Percentiles rank a stretch among this genome's conserved stretches.
Conservation (phyloP, 2,113 vertebrate genomes). For the Fregata magnificens region DNA sequence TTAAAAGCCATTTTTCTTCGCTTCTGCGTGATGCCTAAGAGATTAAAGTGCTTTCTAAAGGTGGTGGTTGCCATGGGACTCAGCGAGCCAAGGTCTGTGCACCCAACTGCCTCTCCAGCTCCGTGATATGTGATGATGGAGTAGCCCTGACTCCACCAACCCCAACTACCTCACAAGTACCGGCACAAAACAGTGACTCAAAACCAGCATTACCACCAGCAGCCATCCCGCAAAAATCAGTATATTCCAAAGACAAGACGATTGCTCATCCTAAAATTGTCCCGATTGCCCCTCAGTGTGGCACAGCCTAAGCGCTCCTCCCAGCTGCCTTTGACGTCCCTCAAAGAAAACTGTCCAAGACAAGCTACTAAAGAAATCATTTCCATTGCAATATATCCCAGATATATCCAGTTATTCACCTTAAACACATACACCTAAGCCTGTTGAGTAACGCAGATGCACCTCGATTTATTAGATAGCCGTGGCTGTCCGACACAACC, state of each 20-base stretch:
- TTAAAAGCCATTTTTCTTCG: neutral
- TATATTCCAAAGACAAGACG: neutral
- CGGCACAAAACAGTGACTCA: neutral
- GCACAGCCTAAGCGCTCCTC: neutral
- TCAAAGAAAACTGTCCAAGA: neutral
- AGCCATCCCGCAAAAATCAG: neutral
- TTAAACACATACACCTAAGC: neutral
- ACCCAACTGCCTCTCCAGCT: neutral
- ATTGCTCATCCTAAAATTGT: neutral
- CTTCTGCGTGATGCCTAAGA: rapidly evolving
- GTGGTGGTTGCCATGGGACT: neutral
- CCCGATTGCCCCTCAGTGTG: rapidly evolving
- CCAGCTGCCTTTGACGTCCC: neutral
- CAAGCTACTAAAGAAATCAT: neutral
- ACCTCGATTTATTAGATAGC: rapidly evolving
- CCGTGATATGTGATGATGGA: rapidly evolving
- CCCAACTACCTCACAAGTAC: neutral
- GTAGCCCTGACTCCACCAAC: neutral
- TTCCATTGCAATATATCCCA: neutral
- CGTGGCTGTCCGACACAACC: neutral
- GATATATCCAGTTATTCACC: neutral
- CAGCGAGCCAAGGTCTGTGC: neutral
- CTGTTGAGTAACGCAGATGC: no score
- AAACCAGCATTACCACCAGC: neutral
- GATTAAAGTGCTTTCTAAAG: neutral